A percentile compares a stretch with the other conserved stretches of the same genome.
Conservation (phyloP, 2,113 vertebrate species). For the Elephas maximus region DNA sequence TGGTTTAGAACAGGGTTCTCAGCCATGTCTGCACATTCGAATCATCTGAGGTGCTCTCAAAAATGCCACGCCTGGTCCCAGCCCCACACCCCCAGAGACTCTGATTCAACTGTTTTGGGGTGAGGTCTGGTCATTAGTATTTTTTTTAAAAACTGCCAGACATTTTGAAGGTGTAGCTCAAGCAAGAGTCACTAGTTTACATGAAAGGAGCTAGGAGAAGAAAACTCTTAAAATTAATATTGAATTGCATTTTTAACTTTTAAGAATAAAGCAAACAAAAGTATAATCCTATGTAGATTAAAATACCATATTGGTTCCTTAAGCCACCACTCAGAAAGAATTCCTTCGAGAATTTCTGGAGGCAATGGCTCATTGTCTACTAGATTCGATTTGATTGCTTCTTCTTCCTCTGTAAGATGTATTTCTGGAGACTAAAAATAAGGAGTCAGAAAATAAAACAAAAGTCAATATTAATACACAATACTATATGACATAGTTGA, state of each 20-base stretch:
- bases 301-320: slow-evolving; percentile 94
- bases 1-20: not conserved
- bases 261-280: slow-evolving; percentile 50
- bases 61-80: not conserved
- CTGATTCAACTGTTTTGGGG: not conserved
- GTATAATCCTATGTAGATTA: slow-evolving; percentile 40
- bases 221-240: slow-evolving; percentile 22
- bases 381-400: slow-evolving; percentile 92
- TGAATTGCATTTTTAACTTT: slow-evolving; percentile 42
- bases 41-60: not conserved
- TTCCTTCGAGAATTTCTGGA: slow-evolving; percentile 90
- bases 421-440: slow-evolving; percentile 81
- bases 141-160: not conserved
- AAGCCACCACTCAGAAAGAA: slow-evolving; percentile 93
- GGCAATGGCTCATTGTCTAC: slow-evolving; percentile 88
- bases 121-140: not conserved
- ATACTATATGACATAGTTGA: not conserved
- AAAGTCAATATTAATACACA: not conserved
- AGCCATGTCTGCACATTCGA: not conserved
- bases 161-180: slow-evolving; percentile 10
- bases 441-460: slow-evolving; percentile 54
- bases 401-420: slow-evolving; percentile 92
- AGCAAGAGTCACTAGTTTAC: not conserved
- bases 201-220: not conserved
- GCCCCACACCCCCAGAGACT: not conserved